Evolutionary conservation across 64 coral and sea anemone species (phyloP), one percentile per base, ranked within the genome.

Genomic region (Catalaphyllia jardinei): DNA sequence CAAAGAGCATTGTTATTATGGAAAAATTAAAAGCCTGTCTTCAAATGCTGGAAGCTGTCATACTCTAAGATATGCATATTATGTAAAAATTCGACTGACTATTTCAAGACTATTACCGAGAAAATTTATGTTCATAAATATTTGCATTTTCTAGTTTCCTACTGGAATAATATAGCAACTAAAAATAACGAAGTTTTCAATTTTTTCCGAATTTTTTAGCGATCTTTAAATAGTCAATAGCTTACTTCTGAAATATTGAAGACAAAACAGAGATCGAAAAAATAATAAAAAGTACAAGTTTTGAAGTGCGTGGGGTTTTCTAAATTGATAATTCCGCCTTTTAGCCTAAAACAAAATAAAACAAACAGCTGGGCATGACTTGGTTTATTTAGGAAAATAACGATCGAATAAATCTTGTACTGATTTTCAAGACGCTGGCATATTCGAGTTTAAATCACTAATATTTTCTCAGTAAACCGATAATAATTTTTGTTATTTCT

Each of bases 1-100:
- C 10, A 57, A 46, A 46, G 54, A 57, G 54, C 10, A 57, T 57
- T 57, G 54, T 57, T 13, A 57, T n/a, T 27, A 69, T 29, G 24
- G 65, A 28, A 69, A 85, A 71, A 85, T 71, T 71, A 85, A 85
- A 71, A 27, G 51, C 81, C 71, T 85, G 67, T 71, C 81, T 69
- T 0, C 17, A n/a, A 50, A 71, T 71, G 81, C 81, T 63, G 81
- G 81, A 71, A 85, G 51, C 29, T 31, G 27, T 71, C 42, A 46
- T 46, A 46, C 42, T 71, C 5, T 0, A 85, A n/a, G 29, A 50
- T 50, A 16, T 85, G 22, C 19, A 69, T 71, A 64, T 27, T 69
- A 27, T 38, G 20, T 17, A 85, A 71, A 71, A 27, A 20, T 49
- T 11, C 9, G 15, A 18, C n/a, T 4, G 65, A 30, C 22, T n/a